Base-by-base conservation (phyloP, 2,797 vertebrate species). In the Helicolenus hilgendorfi region DNA sequence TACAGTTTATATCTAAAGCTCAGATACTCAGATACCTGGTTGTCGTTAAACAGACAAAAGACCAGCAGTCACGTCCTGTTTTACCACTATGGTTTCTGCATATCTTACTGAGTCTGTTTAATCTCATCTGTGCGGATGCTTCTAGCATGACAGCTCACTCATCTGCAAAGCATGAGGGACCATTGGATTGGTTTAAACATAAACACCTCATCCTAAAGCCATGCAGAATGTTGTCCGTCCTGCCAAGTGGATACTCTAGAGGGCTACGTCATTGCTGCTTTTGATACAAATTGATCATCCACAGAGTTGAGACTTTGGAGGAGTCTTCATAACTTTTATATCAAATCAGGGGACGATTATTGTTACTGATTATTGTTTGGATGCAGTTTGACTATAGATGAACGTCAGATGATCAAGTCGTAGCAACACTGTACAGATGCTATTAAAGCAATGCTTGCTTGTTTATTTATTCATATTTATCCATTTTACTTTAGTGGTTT, bases 201-300 rank as follows among this genome's bases (percentile, higher is more conserved):
- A 11, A 31, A 49, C 62, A 20, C 38, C 14, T 4, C 11, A 1
- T 41, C 45, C 8, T 11, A 29, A 74, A 69, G 29, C 56, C 22
- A 31, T 9, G 15, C 9, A 69, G 41, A 71, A 63, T 64, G 41
- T 63, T 63, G 20, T 77, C n/a, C 29, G 65, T 64, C 33, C 18
- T 53, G 56, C 29, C 55, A 53, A 29, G 35, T 0, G 1, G 11
- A 5, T 18, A 9, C 15, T 8, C 15, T 7, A 5, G 1, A 36
- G 20, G 20, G 0, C 2, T 2, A 9, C 4, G 9, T 26, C 56
- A n/a, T 0, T 35, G 27, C 26, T 1, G 8, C 4, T 4, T 6
- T 20, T 26, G 7, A 8, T 4, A 59, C 4, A 68, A 2, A 59
- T 38, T 3, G 1, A 33, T 9, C 10, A 2, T 60, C 27, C 33